Percentiles rank a stretch among this genome's conserved stretches.
Evolutionary conservation across 1,140 invertebrate genomes (phyloP).

Genomic region (Lutraria rhynchaena): DNA sequence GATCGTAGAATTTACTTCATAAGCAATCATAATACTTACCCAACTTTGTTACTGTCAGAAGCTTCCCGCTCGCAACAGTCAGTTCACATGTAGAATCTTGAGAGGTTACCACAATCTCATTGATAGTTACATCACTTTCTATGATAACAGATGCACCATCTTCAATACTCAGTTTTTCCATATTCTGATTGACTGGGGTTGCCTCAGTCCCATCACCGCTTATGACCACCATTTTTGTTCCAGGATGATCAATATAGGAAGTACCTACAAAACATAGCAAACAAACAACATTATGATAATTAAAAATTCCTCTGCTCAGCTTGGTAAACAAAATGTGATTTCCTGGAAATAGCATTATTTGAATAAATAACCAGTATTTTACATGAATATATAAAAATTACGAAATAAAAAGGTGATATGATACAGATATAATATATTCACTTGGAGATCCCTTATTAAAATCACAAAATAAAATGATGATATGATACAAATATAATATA

Average conservation of each 20-base stretch:
- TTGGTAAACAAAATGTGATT: too few relatives aligned
- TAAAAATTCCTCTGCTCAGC: too few relatives aligned
- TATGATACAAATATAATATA: neutral
- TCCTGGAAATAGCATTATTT: too few relatives aligned
- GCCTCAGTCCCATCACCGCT: conserved; percentile 54
- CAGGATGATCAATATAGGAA: conserved; percentile 59
- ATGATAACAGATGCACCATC: conserved; percentile 56
- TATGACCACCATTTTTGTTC: conserved; percentile 46
- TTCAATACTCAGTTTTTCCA: conserved; percentile 55
- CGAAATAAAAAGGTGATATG: too few relatives aligned
- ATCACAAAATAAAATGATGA: too few relatives aligned
- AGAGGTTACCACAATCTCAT: conserved; percentile 27
- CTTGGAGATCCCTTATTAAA: conserved; percentile 65
- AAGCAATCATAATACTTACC: conserved; percentile 40
- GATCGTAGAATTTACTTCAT: too few relatives aligned
- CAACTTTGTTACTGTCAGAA: neutral
- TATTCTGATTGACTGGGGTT: conserved; percentile 22
- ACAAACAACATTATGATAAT: neutral
- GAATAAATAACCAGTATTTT: too few relatives aligned
- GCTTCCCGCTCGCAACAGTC: conserved; percentile 15
- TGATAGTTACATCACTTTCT: conserved; percentile 39
- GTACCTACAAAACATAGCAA: conserved; percentile 63
- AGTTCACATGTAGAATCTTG: conserved; percentile 12
- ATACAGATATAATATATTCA: conserved; percentile 10
- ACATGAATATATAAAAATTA: too few relatives aligned